A percentile compares a stretch with the other conserved stretches of the same genome.
These are phyloP conservation scores for Carollia perspicillata DNA, from an alignment of 2,113 vertebrate species.

Conservation along the genomic window DNA sequence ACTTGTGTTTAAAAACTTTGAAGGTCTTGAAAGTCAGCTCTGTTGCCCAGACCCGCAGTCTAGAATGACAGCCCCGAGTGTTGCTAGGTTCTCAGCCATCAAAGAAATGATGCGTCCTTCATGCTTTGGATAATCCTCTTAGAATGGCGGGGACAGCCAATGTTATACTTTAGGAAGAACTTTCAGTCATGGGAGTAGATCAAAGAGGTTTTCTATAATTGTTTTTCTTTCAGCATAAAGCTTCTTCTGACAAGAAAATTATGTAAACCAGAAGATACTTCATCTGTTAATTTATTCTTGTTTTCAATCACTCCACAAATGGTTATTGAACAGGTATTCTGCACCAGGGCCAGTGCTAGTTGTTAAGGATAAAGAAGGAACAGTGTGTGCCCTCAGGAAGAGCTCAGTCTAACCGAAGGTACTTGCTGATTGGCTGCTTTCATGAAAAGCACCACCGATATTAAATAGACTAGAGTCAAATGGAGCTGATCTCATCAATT, in stretches of 20 bases:
- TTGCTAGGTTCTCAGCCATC: slow-evolving; percentile 19
- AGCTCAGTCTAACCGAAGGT: background rate
- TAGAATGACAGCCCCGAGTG: background rate
- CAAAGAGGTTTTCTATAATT: slow-evolving; percentile 56
- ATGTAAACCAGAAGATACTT: background rate
- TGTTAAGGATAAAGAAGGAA: background rate
- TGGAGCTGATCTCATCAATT: background rate
- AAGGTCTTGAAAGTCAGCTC: background rate
- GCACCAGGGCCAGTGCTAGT: background rate
- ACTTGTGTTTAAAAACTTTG: slow-evolving; percentile 44
- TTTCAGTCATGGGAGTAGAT: background rate
- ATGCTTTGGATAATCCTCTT: background rate
- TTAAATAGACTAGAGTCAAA: background rate
- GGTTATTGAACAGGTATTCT: background rate
- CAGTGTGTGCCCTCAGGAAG: background rate
- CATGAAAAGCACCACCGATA: background rate
- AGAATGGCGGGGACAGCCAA: background rate
- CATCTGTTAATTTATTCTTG: background rate
- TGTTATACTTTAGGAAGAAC: background rate
- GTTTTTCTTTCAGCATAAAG: background rate
- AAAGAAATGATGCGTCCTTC: slow-evolving; percentile 12
- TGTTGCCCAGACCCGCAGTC: background rate
- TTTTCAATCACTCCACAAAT: background rate
- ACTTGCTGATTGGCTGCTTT: background rate
- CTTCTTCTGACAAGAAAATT: slow-evolving; percentile 47